These are phyloP conservation scores for Montipora capitata DNA, from an alignment of 92 coral and sea anemone species.

Conservation along the genomic window DNA sequence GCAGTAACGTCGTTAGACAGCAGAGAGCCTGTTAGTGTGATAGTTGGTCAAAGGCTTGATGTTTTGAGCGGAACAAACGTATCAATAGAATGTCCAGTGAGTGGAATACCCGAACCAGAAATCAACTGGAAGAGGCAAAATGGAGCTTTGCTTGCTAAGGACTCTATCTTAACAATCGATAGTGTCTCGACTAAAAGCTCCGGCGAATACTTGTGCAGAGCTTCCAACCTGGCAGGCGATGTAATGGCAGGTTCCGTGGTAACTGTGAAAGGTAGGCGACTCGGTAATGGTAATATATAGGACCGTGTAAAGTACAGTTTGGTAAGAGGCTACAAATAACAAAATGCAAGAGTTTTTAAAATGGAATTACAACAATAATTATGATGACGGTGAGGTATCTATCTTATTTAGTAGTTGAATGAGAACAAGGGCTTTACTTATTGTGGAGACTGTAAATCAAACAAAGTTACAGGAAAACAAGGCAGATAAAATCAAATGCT, in stretches of 20 bases:
- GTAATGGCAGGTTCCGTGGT: slow-evolving; percentile 62
- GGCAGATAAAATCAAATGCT: no score
- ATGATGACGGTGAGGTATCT: no score
- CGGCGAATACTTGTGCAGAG: slow-evolving; percentile 79
- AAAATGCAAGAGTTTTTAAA: no score
- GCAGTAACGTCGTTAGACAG: slow-evolving; percentile 62
- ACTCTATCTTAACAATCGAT: slow-evolving; percentile 44
- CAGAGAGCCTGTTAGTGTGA: slow-evolving; percentile 66
- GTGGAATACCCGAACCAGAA: slow-evolving; percentile 90
- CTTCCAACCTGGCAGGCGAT: slow-evolving; percentile 76
- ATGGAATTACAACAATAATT: no score
- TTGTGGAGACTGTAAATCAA: no score
- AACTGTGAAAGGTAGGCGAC: slow-evolving; percentile 76
- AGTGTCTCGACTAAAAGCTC: slow-evolving; percentile 48
- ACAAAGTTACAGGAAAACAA: no score
- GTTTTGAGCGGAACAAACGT: slow-evolving; percentile 81
- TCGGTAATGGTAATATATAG: neutral
- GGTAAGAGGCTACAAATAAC: no score
- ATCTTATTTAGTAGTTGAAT: no score
- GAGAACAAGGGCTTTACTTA: no score
- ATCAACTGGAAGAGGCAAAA: slow-evolving; percentile 83
- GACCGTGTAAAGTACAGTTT: no score
- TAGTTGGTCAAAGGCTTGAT: slow-evolving; percentile 80
- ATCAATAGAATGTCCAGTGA: slow-evolving; percentile 85
- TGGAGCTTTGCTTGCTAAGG: slow-evolving; percentile 46